Percentiles rank a stretch among this genome's conserved stretches.
These are phyloP conservation scores for Limosa lapponica DNA, from an alignment of 2,797 vertebrate genomes.

Conservation along the genomic window DNA sequence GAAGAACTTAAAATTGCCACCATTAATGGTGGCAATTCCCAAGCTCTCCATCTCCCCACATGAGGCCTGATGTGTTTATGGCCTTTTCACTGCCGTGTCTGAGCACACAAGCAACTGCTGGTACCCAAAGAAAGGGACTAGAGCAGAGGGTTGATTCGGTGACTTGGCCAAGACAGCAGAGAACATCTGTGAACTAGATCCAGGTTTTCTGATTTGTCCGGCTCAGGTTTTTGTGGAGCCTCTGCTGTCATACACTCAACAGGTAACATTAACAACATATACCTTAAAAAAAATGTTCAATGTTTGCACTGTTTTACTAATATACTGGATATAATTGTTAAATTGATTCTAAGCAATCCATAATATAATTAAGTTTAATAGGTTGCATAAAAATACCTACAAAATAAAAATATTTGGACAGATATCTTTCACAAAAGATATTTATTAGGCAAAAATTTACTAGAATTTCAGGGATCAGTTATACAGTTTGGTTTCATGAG, in stretches of 20 bases:
- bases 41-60: not conserved
- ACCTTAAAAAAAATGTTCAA: not conserved
- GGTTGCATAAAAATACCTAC: not conserved
- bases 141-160: not conserved
- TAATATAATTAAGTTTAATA: not conserved
- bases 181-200: not conserved
- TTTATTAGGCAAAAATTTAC: not conserved
- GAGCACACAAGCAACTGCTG: not conserved
- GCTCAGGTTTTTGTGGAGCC: not conserved
- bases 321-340: not conserved
- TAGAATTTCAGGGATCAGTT: not conserved
- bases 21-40: not conserved
- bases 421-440: rapidly evolving
- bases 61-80: not conserved
- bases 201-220: not conserved
- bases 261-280: not conserved
- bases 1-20: not conserved
- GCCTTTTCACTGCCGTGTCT: not conserved
- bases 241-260: not conserved
- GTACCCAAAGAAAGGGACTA: not conserved
- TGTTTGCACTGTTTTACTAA: not conserved
- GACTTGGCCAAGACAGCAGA: not conserved
- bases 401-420: not conserved
- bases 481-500: not conserved
- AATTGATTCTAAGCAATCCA: not conserved